These are phyloP conservation scores for Allolobophora icterica DNA, from an alignment of 2,888 invertebrate genomes.

Conservation along the genomic window DNA sequence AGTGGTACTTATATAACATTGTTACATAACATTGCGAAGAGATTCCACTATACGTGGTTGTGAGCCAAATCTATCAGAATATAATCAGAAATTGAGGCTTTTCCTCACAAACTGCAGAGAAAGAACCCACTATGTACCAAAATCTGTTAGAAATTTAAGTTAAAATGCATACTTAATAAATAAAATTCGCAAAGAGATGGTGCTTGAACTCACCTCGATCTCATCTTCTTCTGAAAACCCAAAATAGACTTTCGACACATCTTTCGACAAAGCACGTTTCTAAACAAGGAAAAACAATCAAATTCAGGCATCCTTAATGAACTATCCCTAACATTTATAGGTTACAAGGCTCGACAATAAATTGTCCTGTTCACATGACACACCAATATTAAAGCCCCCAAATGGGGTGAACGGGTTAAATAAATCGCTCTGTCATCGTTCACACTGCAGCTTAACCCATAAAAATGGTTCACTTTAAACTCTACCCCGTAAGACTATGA, in stretches of 20 bases:
- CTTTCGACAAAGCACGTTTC: constrained; percentile 17
- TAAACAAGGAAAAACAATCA: neutral
- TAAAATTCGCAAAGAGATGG: neutral
- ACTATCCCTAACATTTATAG: too few relatives aligned
- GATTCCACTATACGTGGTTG: neutral
- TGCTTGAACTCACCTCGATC: neutral
- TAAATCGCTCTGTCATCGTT: too few relatives aligned
- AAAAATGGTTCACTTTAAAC: too few relatives aligned
- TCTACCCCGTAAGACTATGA: too few relatives aligned
- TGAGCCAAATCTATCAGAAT: neutral
- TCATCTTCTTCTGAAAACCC: neutral
- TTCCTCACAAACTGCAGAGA: neutral
- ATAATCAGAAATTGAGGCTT: neutral
- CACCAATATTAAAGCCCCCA: too few relatives aligned
- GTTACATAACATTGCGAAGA: neutral
- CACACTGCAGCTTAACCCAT: too few relatives aligned
- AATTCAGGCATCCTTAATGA: too few relatives aligned
- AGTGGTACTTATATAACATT: neutral
- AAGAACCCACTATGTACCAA: neutral
- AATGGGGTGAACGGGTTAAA: too few relatives aligned
- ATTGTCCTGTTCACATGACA: too few relatives aligned
- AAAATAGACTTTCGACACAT: neutral
- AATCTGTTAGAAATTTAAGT: neutral
- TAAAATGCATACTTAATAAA: neutral
- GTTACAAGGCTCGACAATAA: too few relatives aligned